Evolutionary conservation across 2,113 vertebrate species (phyloP).

Genomic region (Agapornis roseicollis): DNA sequence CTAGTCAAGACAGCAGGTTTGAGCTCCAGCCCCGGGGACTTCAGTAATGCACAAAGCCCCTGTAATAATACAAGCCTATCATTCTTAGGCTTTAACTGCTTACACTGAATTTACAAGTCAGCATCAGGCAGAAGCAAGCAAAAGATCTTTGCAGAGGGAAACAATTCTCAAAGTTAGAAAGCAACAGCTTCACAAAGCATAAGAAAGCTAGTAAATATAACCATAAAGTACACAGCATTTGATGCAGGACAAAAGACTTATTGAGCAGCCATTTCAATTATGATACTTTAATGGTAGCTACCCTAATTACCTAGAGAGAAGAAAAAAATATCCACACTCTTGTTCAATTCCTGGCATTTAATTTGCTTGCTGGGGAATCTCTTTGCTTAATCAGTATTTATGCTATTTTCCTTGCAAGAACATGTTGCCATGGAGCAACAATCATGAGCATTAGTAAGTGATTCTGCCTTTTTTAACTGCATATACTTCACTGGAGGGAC

Average conservation of each 20-base stretch:
- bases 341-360: background rate
- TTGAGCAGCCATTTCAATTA: background rate
- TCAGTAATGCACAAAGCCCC: background rate
- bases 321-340: background rate
- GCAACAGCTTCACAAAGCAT: background rate
- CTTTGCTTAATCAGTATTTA: background rate
- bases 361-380: slow-evolving; percentile 14
- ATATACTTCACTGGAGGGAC: background rate
- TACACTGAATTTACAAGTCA: background rate
- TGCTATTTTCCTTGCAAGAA: background rate
- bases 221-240: background rate
- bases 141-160: background rate
- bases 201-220: background rate
- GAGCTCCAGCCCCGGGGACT: background rate
- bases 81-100: background rate
- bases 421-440: background rate
- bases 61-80: background rate
- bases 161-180: background rate
- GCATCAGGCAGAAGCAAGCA: background rate
- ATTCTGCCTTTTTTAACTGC: background rate
- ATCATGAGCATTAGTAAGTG: background rate
- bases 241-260: background rate
- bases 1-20: background rate
- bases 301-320: background rate
- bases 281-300: background rate